Evolutionary conservation across 2,113 vertebrate species (phyloP), one percentile per base, ranked within the genome.

Genomic region (Monopterus albus): DNA sequence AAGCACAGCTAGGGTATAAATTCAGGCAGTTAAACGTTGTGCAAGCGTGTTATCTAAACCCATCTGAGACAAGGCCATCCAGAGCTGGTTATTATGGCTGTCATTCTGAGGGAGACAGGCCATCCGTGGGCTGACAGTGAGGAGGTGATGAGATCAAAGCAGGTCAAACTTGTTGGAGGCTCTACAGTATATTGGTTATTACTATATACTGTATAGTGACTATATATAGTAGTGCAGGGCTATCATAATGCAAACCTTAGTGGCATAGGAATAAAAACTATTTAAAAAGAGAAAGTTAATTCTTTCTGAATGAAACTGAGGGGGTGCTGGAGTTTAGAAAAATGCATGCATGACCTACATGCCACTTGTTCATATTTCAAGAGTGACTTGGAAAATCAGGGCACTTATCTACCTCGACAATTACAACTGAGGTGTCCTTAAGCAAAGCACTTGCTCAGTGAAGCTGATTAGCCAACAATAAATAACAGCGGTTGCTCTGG

Each of bases 1-100:
- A 86, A 70, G 46, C 58, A 45, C 51, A 56, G 75, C 45, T 57
- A 8, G 56, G 38, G 69, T 67, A 77, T 81, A 78, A 79, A 86
- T 67, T 79, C 78, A 77, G 73, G 75, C 81, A 50, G 75, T 87
- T 87, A 84, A 73, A 67, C 43, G 72, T 84, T 86, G 84, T 50
- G 76, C 82, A 87, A 87, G 85, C 42, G 39, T 72, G 87, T 81
- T 83, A 86, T 87, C 84, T 75, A 75, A 84, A 86, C 79, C 81
- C 82, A 81, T 87, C 66, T 40, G 78, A 87, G 72, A 78, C 82
- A 71, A 84, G 79, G 76, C 73, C 75, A 45, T 61, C 45, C 79
- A 68, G 75, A 74, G 80, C 79, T 35, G 57, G 80, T 74, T 78
- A 78, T 79, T 76, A 81, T 47, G 56, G 61, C 75, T 86, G 84